Percentiles rank a stretch among this genome's conserved stretches.
Evolutionary conservation across 2,888 invertebrate species (phyloP).

Genomic region (Allygus modestus): DNA sequence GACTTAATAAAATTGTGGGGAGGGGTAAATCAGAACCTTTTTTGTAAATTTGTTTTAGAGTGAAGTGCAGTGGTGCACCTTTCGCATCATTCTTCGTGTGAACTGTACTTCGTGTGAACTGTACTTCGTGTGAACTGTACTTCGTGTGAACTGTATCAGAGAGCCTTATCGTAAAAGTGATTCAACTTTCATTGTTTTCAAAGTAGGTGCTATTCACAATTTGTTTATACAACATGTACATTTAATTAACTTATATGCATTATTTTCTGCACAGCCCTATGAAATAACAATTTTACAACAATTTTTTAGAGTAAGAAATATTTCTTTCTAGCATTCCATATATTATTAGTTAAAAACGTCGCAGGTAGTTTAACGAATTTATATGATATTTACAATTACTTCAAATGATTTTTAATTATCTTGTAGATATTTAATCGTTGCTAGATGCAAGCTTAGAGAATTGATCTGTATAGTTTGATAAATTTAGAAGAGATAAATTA

Average conservation of each 20-base stretch:
- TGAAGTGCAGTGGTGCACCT: neutral
- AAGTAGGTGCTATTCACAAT: slow-evolving; percentile 22
- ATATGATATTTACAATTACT: neutral
- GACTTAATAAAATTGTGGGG: neutral
- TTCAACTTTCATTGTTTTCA: slow-evolving; percentile 7
- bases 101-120: too few relatives aligned
- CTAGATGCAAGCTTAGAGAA: slow-evolving; percentile 49
- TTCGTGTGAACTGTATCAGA: neutral
- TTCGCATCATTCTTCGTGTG: neutral
- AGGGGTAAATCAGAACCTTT: neutral
- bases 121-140: too few relatives aligned
- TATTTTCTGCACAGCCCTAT: neutral
- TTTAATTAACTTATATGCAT: neutral
- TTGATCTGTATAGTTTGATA: slow-evolving; percentile 44
- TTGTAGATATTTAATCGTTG: slow-evolving; percentile 6
- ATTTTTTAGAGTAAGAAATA: neutral
- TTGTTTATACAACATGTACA: neutral
- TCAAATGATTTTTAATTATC: neutral
- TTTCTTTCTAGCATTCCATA: neutral
- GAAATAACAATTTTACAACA: neutral
- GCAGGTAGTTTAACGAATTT: neutral
- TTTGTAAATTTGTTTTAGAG: neutral
- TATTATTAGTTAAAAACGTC: neutral
- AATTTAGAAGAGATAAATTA: slow-evolving; percentile 16
- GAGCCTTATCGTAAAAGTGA: slow-evolving; percentile 9